Evolutionary conservation across 1,140 invertebrate species (phyloP), one percentile per base, ranked within the genome.

Genomic region (Holotrichia oblita): DNA sequence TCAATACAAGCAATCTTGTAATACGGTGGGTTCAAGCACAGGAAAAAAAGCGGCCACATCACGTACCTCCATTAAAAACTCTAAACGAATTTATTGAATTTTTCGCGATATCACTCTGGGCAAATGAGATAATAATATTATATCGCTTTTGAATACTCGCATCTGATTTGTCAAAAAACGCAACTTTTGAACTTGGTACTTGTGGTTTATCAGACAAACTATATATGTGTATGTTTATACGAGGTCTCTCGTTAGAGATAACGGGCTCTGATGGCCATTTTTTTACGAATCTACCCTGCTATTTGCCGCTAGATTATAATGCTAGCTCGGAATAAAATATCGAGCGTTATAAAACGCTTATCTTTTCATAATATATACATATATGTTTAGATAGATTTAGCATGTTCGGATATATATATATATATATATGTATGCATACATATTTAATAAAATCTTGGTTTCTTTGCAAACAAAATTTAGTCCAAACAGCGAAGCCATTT

Each of bases 91-190:
- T n/a, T 55, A 55, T 55, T 17, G n/a, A 14, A 55, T 55, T 55
- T 55, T 55, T 55, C n/a, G 48, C 17, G 17, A 17, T 55, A 55
- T 55, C n/a, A 17, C n/a, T 55, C 14, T n/a, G 48, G 14, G 14
- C 12, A 55, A 17, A 55, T n/a, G 48, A 34, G 27, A n/a, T 55
- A 7, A 55, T 55, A 55, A n/a, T n/a, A 55, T 10, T 22, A 69
- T 14, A 27, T 7, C 61, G 22, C 61, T 69, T 55, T 17, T 14
- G 48, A n/a, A 34, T 4, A 6, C 48, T 55, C 6, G 61, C 22
- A 7, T 69, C 61, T 69, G 61, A 69, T 69, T 69, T 69, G 61
- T 69, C 61, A 69, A 69, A 69, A 69, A 69, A 69, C 22, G 17
- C 17, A 17, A 34, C 17, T 69, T 69, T 69, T 69, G 61, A 69